Percentiles rank a stretch among this genome's conserved stretches.
These are phyloP conservation scores for Torymus tubicola DNA, from an alignment of 2,888 invertebrate species.

Conservation along the genomic window DNA sequence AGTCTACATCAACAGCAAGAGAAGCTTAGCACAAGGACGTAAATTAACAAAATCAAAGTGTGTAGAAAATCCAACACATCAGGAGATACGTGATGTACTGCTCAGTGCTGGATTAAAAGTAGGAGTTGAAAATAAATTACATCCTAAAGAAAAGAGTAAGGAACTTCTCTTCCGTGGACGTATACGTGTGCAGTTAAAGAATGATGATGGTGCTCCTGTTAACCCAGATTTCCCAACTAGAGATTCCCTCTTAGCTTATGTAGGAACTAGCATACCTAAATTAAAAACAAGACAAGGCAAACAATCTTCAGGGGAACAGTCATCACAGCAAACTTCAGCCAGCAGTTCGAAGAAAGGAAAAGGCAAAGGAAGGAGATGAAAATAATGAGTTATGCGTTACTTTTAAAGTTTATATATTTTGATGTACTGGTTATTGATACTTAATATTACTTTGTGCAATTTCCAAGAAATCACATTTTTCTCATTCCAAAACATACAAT, in stretches of 20 bases:
- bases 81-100: conserved; percentile 96
- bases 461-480: no score
- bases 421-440: not conserved
- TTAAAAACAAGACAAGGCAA: conserved; percentile 87
- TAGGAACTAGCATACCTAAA: conserved; percentile 93
- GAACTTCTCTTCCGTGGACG: conserved; percentile 91
- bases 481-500: no score
- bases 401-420: conserved; percentile 3
- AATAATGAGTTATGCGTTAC: conserved; percentile 2
- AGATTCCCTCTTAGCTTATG: conserved; percentile 86
- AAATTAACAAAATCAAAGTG: conserved; percentile 89
- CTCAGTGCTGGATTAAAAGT: conserved; percentile 89
- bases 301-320: conserved; percentile 73
- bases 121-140: conserved; percentile 94
- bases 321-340: conserved; percentile 69
- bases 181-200: conserved; percentile 93
- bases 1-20: conserved; percentile 95
- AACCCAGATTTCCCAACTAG: conserved; percentile 85
- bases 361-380: conserved; percentile 77
- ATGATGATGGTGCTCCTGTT: conserved; percentile 89
- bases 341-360: conserved; percentile 73
- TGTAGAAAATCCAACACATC: conserved; percentile 96
- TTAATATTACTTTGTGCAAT: conserved; percentile 1
- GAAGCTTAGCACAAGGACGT: conserved; percentile 92
- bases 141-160: conserved; percentile 93